phyloP scores from a whole-genome alignment of 2,113 vertebrate species.

The Typhlomys cinereus region DNA sequence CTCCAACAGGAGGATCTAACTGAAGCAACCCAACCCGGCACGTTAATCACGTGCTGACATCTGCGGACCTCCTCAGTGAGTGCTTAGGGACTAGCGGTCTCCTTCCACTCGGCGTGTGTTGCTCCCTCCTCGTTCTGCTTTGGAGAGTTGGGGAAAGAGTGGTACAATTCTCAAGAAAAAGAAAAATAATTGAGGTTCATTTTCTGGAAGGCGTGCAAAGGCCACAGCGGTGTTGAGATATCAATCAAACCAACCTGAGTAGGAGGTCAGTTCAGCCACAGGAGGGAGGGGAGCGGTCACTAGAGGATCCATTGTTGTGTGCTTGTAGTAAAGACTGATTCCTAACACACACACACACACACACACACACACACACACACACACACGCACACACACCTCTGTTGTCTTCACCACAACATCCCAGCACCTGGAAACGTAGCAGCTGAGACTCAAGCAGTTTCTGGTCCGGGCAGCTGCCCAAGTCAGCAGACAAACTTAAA shows the following conservation, averaged over 20 bases:
- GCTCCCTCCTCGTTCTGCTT: background rate
- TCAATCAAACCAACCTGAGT: constrained; percentile 1
- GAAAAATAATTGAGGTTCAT: constrained; percentile 47
- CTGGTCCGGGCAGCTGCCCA: background rate
- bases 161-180: constrained; percentile 27
- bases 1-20: background rate
- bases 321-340: background rate
- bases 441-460: background rate
- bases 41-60: background rate
- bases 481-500: background rate
- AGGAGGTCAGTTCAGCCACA: background rate
- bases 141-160: constrained; percentile 31
- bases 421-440: background rate
- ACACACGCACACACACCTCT: background rate
- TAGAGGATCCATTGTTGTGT: background rate
- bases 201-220: constrained; percentile 18
- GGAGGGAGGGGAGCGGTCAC: background rate
- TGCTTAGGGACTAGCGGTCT: background rate
- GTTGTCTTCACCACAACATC: background rate
- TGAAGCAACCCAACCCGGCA: background rate
- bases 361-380: background rate
- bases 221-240: constrained; percentile 8
- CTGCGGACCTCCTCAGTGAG: background rate
- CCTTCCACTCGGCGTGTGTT: background rate
- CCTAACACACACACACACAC: background rate